A percentile compares a stretch with the other conserved stretches of the same genome.
Conservation (phyloP, 1,140 invertebrate genomes). For the Drosophila azteca region DNA sequence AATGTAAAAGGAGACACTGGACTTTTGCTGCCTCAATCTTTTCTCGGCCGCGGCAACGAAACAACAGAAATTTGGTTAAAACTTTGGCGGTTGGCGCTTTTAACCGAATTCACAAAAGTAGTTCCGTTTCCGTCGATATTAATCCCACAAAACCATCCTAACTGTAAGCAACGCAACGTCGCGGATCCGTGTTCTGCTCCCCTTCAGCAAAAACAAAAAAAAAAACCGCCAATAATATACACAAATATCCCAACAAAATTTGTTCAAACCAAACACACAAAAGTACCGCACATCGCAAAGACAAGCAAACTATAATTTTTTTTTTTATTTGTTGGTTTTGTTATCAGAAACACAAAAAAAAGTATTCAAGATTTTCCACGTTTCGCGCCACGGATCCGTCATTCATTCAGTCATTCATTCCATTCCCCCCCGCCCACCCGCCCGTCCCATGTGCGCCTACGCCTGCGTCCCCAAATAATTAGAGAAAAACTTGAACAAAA, state of each 20-base stretch:
- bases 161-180: constrained; percentile 69
- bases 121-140: constrained; percentile 56
- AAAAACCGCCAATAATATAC: constrained; percentile 26
- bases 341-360: not conserved
- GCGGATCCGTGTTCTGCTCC: constrained; percentile 35
- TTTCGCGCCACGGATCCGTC: constrained; percentile 46
- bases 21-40: too few species aligned
- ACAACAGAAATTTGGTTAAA: too few species aligned
- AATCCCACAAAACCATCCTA: constrained; percentile 59
- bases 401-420: constrained; percentile 8
- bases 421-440: too few species aligned
- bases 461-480: too few species aligned
- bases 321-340: constrained; percentile 10
- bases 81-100: too few species aligned
- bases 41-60: constrained; percentile 5
- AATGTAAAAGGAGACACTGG: too few species aligned
- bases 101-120: constrained; percentile 3
- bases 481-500: too few species aligned
- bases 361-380: constrained; percentile 11
- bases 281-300: constrained; percentile 9
- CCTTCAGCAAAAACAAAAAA: constrained; percentile 12
- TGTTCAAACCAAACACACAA: constrained; percentile 23
- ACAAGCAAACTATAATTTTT: constrained; percentile 21
- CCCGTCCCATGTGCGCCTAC: too few species aligned
- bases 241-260: constrained; percentile 23